Base-by-base conservation (phyloP, 2,797 vertebrate species). In the Schizopygopsis malacanthus region DNA sequence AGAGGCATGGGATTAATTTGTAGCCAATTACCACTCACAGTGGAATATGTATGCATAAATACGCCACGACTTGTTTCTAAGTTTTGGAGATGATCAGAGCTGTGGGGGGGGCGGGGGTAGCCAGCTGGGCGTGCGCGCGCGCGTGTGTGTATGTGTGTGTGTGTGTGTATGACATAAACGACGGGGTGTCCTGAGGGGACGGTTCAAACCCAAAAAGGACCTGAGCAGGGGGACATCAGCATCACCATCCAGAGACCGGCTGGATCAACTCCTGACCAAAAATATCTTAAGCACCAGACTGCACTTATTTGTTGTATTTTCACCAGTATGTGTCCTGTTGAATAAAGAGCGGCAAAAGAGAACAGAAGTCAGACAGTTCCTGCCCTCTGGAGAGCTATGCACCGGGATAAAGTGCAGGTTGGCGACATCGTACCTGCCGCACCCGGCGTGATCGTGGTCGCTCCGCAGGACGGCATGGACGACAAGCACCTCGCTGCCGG, bases 1-100 rank as follows among this genome's bases (percentile, higher is more conserved):
- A 96, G 92, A 92, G 93, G 92, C 95, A 92, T 94, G 94, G 95
- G 94, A 96, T 96, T 97, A 94, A 96, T 96, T 97, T 96, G 96
- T 96, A 96, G 95, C 95, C 96, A 96, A 96, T 97, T 97, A 96
- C 94, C 93, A 91, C n/a, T 90, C 91, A 82, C 77, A 92, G 93
- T 89, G 93, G 94, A 96, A 96, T 95, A 94, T 94, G 94, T 94
- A 95, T 92, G 94, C 94, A 94, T 96, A 96, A 95, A 95, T 95
- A 96, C 95, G 91, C 80, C 82, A 76, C 85, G 89, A 93, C 91
- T 89, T 87, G 85, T 87, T 41, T 84, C 75, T 89, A 85, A 89
- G 85, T 90, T 88, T 88, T 77, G 79, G 87, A 47, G 59, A 83
- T 54, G 86, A 82, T 82, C 45, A 70, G 72, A 87, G 77, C 56